Percentiles rank a stretch among this genome's conserved stretches.
These are phyloP conservation scores for Drosophila ustulata DNA, from an alignment of 2,888 invertebrate species.

Conservation along the genomic window DNA sequence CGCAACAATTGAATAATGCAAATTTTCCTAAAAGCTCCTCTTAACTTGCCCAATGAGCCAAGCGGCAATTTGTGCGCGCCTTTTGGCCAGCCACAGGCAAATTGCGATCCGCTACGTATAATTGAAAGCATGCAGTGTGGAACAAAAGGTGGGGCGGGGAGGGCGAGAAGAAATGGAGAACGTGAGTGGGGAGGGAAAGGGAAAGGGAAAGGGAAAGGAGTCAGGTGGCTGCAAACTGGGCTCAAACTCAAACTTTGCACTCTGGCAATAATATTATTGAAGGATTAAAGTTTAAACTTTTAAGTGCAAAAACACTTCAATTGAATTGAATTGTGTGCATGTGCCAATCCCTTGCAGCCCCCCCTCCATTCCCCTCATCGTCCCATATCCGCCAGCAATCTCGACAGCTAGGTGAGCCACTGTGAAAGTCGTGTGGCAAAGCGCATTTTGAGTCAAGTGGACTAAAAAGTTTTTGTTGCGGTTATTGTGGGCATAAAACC, in stretches of 20 bases:
- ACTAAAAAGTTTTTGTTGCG: constrained; percentile 68
- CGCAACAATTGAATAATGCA: constrained; percentile 50
- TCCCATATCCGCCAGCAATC: background rate
- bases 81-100: constrained; percentile 41
- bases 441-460: constrained; percentile 67
- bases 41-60: constrained; percentile 56
- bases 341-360: background rate
- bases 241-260: constrained; percentile 70
- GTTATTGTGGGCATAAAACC: constrained; percentile 61
- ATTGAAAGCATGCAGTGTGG: constrained; percentile 54
- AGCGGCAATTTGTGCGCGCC: constrained; percentile 30
- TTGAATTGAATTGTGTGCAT: constrained; percentile 67
- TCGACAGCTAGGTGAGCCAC: constrained; percentile 23
- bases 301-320: constrained; percentile 80
- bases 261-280: constrained; percentile 76
- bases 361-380: background rate
- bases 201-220: background rate
- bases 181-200: background rate
- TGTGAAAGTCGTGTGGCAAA: constrained; percentile 45
- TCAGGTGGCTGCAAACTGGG: constrained; percentile 14
- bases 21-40: constrained; percentile 47
- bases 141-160: background rate
- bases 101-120: constrained; percentile 37
- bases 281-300: constrained; percentile 80
- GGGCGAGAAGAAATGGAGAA: background rate